Conservation (phyloP, 2,888 invertebrate genomes). For the Tenthredo livida region DNA sequence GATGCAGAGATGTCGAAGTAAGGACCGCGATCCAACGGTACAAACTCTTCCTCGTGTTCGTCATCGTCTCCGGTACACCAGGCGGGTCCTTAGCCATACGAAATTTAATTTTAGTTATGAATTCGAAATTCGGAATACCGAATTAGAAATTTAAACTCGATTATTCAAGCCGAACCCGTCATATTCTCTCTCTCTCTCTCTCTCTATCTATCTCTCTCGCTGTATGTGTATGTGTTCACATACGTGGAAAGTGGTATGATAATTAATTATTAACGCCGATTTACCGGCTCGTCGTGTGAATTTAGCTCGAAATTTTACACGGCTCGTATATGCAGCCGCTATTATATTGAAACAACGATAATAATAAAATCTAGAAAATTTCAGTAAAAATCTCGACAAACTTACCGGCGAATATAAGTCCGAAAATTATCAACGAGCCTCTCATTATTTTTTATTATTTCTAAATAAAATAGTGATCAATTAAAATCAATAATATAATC, state of each 20-base stretch:
- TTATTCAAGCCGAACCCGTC: neutral
- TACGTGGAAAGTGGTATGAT: neutral
- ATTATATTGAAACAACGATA: neutral
- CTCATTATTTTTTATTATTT: constrained; percentile 65
- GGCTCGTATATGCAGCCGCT: too few relatives aligned
- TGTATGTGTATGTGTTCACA: neutral
- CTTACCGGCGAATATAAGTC: constrained; percentile 75
- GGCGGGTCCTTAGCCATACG: constrained; percentile 67
- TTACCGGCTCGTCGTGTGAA: neutral
- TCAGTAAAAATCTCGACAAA: constrained; percentile 39
- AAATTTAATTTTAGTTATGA: constrained; percentile 44
- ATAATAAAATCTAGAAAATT: neutral
- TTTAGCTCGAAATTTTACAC: neutral
- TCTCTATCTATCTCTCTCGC: neutral
- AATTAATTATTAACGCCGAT: neutral
- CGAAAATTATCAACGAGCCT: constrained; percentile 73
- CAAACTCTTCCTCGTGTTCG: constrained; percentile 76
- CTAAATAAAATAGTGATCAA: neutral
- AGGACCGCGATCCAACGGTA: constrained; percentile 82
- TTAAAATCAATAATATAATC: neutral
- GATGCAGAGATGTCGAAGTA: constrained; percentile 87
- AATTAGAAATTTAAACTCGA: constrained; percentile 33
- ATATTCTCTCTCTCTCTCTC: neutral
- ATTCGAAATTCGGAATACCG: constrained; percentile 20
- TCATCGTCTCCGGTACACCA: constrained; percentile 74